Evolutionary conservation across 2,113 vertebrate species (phyloP), one percentile per base, ranked within the genome.

Genomic region (Mustela lutreola): DNA sequence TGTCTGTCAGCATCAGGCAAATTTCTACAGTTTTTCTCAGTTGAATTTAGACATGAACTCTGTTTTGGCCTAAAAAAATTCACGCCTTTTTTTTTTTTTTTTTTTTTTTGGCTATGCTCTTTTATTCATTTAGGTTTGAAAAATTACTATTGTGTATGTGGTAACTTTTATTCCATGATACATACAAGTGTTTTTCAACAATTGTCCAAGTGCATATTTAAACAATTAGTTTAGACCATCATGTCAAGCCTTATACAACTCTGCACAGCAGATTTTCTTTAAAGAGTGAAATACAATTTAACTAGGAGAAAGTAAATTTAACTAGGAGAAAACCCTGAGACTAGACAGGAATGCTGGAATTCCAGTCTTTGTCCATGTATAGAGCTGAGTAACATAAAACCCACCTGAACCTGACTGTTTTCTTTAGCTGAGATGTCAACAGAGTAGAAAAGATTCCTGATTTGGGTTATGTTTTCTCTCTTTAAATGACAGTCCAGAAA

Each of bases 201-300:
- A 98, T 94, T 97, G 95, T 97, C 87, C 96, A 98, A 97, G 91
- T 83, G 78, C 95, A 98, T 91, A 95, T 98, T 98, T 98, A 98
- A 98, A 83, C 63, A 95, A 98, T 98, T 97, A 98, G 88, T 90
- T 81, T 89, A 97, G 93, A 93, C 79, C 91, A 97, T 70, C 0
- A 53, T 42, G 50, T 97, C 94, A 97, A 97, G 89, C 71, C 93
- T 92, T 96, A 95, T n/a, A 76, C 9, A 56, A 39, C 95, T 81
- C 65, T 94, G 95, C 81, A 42, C 65, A 94, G 89, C 95, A 96
- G 85, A 94, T 93, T 97, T 97, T 95, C 76, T 96, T 93, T 92
- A 89, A 96, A 95, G 76, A 94, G 36, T 75, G 95, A 96, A 93
- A 97, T 80, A 92, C 11, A 97, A 95, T 71, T 89, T 96, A 90